Percentiles rank a stretch among this genome's conserved stretches.
phyloP scores from a whole-genome alignment of 1,140 invertebrate species.

The Kradibia gibbosae region DNA sequence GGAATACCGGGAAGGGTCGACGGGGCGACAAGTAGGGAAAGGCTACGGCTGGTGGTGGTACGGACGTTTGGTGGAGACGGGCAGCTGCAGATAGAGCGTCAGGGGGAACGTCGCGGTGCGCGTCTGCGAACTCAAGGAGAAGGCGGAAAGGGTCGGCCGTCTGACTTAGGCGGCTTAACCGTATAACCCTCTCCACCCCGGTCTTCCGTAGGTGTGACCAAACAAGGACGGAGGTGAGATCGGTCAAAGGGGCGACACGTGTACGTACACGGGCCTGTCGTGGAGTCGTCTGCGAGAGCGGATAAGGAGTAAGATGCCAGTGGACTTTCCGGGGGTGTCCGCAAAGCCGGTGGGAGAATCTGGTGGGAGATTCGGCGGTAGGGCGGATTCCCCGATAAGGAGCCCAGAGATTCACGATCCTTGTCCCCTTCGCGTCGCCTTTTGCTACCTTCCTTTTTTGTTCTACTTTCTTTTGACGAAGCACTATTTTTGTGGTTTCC shows the following conservation, averaged over 20 bases:
- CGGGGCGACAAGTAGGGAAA: background rate
- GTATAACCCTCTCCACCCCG: background rate
- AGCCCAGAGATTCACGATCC: background rate
- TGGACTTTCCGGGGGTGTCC: no score
- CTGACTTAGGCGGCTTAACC: background rate
- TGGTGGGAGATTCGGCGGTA: background rate
- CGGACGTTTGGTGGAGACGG: no score
- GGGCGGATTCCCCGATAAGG: background rate
- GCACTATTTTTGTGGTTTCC: background rate
- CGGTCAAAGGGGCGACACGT: conserved; percentile 35
- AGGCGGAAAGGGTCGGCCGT: background rate
- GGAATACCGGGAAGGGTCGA: background rate
- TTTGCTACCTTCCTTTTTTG: background rate
- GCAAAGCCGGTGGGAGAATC: background rate
- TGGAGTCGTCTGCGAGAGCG: background rate
- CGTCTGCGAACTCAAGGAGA: background rate
- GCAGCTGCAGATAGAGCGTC: no score
- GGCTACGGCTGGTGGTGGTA: no score
- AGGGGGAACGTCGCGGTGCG: no score
- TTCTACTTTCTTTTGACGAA: background rate
- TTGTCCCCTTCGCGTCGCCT: background rate
- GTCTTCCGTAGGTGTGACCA: conserved; percentile 10
- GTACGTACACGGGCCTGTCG: conserved; percentile 16
- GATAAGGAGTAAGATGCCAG: conserved; percentile 3
- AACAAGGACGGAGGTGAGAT: conserved; percentile 5